Evolutionary conservation across 2,888 invertebrate species (phyloP).

Genomic region (Sphaerophoria taeniata): DNA sequence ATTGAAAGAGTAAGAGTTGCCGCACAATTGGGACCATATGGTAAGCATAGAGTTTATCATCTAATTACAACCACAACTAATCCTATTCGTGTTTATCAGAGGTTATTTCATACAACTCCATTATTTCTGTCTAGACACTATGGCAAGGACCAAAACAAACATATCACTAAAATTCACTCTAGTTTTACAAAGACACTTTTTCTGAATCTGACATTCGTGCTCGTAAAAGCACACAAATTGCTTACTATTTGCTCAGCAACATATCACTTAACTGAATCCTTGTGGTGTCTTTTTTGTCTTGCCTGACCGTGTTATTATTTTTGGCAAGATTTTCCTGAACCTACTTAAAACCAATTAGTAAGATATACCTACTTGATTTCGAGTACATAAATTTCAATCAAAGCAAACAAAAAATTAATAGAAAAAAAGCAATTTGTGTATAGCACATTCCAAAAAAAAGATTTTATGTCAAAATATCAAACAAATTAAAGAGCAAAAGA

Average conservation of each 20-base stretch:
- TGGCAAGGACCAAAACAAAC: constrained; percentile 8
- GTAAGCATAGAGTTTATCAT: constrained; percentile 76
- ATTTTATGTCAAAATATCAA: constrained; percentile 28
- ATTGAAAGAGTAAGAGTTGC: constrained; percentile 84
- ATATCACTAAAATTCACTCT: not conserved
- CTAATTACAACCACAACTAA: not conserved
- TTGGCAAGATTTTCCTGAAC: constrained; percentile 29
- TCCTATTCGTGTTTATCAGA: not conserved
- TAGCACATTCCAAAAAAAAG: constrained; percentile 33
- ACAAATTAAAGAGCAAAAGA: constrained; percentile 13
- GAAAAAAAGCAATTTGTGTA: constrained; percentile 50
- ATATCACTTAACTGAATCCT: not conserved
- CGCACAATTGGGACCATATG: constrained; percentile 83
- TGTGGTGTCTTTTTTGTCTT: not conserved
- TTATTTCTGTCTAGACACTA: constrained; percentile 25
- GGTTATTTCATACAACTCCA: not conserved
- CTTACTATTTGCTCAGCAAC: constrained; percentile 37
- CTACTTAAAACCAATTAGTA: constrained; percentile 70
- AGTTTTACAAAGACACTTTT: constrained; percentile 40
- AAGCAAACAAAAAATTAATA: constrained; percentile 40
- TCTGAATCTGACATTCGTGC: not conserved
- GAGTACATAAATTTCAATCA: constrained; percentile 47
- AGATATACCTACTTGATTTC: constrained; percentile 3
- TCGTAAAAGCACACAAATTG: constrained; percentile 38
- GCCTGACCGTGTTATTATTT: not conserved